Evolutionary conservation across 2,113 vertebrate genomes (phyloP), one percentile per base, ranked within the genome.

Genomic region (Dasyornis broadbenti): DNA sequence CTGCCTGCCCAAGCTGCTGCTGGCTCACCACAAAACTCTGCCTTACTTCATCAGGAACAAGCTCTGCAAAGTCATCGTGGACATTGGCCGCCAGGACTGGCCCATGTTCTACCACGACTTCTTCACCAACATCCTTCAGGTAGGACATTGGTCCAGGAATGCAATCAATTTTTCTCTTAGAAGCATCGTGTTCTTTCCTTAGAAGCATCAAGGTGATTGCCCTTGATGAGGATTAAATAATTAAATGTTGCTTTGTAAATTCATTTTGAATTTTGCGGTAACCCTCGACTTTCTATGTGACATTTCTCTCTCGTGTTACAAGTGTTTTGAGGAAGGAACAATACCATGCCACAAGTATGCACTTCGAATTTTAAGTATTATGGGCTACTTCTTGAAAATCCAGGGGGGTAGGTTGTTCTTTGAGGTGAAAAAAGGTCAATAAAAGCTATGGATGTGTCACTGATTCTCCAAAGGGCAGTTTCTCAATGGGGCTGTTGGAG

Each of bases 71-170:
- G 99, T 99, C 96, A 99, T 99, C 2, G 99, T 99, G 91, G 99
- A 99, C 88, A 99, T 99, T 19, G 99, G 99, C 89, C 98, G 99
- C 90, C 99, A 99, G 59, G 99, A 99, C 95, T 99, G 99, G 99
- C 99, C 99, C 0, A 99, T 99, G 99, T 99, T 99, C 98, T 99
- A 99, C 97, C 99, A 99, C 42, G 99, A 99, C 96, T 99, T 99
- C 96, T 99, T 99, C 96, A 99, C 99, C 76, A 99, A 99, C 97
- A 99, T 99, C 65, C 98, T 99, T 94, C 99, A 99, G 99, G 99
- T 99, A 92, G 94, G 90, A 17, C 9, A 7, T 8, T 40, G 35
- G 30, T 4, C n/a, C 15, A 4, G 14, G 6, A 33, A 12, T 27
- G 31, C 23, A 49, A 57, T 18, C 49, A 54, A 3, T 3, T 69